These are phyloP conservation scores for Microctenopoma stevenorrisi DNA, from an alignment of 2,797 vertebrate genomes.

Conservation along the genomic window DNA sequence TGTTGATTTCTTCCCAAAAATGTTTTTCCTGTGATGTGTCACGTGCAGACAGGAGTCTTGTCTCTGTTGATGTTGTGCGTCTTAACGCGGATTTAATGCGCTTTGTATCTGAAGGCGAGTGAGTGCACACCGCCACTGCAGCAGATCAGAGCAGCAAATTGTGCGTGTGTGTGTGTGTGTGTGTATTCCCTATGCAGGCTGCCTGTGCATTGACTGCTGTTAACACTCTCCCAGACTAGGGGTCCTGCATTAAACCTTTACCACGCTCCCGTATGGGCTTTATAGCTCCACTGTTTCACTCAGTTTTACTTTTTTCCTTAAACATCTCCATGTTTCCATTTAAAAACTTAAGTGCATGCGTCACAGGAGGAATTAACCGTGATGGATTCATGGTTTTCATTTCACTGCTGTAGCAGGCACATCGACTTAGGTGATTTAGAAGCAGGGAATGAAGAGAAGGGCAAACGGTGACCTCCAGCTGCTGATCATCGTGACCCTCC, in stretches of 20 bases:
- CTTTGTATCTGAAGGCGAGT: conserved; percentile 52
- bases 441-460: conserved; percentile 41
- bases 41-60: background rate
- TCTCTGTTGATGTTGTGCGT: conserved; percentile 24
- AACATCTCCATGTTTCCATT: conserved; percentile 13
- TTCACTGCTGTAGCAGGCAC: conserved; percentile 27
- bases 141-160: conserved; percentile 71
- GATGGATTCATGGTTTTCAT: conserved; percentile 46
- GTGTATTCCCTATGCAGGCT: conserved; percentile 62
- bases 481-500: conserved; percentile 32
- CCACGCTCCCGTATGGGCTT: conserved; percentile 29
- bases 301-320: background rate
- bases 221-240: conserved; percentile 55
- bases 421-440: conserved; percentile 52
- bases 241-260: conserved; percentile 38
- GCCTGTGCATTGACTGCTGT: conserved; percentile 67
- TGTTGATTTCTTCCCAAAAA: background rate
- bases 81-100: conserved; percentile 45
- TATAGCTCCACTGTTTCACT: background rate
- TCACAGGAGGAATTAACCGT: conserved; percentile 8
- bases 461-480: conserved; percentile 67
- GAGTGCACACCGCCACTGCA: conserved; percentile 73
- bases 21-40: background rate
- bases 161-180: conserved; percentile 49
- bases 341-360: conserved; percentile 24